Evolutionary conservation across 2,888 invertebrate species (phyloP).

Genomic region (Dinocampus coccinellae): DNA sequence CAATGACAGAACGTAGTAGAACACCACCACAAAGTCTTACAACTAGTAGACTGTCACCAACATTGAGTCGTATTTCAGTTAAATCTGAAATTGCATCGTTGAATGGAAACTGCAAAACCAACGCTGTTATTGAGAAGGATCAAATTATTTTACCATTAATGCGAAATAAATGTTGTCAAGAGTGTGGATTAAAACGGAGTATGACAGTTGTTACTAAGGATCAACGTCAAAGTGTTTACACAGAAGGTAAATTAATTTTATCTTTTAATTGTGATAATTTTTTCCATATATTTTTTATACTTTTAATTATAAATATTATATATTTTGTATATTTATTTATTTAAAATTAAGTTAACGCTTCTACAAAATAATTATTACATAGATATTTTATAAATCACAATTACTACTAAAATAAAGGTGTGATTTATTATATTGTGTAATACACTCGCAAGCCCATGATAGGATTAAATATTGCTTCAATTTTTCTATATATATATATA

Average conservation of each 20-base stretch:
- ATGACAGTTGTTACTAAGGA: constrained; percentile 43
- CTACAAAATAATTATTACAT: no score
- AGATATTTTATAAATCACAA: no score
- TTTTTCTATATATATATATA: neutral
- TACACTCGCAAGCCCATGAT: neutral
- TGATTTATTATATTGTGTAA: neutral
- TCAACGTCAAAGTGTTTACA: constrained; percentile 46
- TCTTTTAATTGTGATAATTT: no score
- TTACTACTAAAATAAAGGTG: neutral
- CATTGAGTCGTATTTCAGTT: constrained; percentile 56
- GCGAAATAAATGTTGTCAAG: constrained; percentile 36
- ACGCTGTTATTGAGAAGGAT: constrained; percentile 50
- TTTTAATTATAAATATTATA: no score
- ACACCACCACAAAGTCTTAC: constrained; percentile 66
- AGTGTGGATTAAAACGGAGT: constrained; percentile 43
- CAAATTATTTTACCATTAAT: constrained; percentile 38
- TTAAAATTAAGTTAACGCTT: no score
- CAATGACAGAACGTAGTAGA: constrained; percentile 68
- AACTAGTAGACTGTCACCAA: constrained; percentile 59
- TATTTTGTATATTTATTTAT: no score
- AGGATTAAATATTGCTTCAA: neutral
- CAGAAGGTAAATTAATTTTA: constrained; percentile 51
- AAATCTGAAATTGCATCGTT: constrained; percentile 56
- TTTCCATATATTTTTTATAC: no score
- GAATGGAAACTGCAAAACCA: constrained; percentile 55